Base-by-base conservation (phyloP, 2,888 invertebrate genomes). In the Meloe dianella region DNA sequence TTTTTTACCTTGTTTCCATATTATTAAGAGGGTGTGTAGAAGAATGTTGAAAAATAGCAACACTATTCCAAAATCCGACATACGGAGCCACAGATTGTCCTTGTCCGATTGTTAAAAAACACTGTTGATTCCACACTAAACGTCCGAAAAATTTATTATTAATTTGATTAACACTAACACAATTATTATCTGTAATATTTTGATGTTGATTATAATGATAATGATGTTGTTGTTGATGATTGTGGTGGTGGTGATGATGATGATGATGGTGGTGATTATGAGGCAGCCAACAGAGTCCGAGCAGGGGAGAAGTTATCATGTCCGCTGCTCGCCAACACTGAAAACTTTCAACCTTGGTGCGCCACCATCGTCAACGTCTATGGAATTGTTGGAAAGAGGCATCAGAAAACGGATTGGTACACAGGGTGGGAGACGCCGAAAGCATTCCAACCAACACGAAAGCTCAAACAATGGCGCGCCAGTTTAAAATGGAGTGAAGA, bases 261-360 rank as follows among this genome's bases (percentile, higher is more conserved):
- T 62, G 57, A 62, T 59, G 58, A 60, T 63, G 60, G 22, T 66
- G 71, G 78, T 69, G 71, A 75, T 71, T 20, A 47, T 47, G 47
- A 77, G 82, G 80, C 80, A 82, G 79, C 82, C 82, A 82, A 81
- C 82, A 81, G 78, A 81, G 80, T 81, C 83, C 82, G 82, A 82
- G 81, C 79, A 81, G 80, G 82, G 85, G 85, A 83, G 85, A 82
- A 84, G 85, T 83, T 83, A 86, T 82, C 83, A 84, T 84, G 84
- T 83, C 84, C 84, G 84, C 81, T 83, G 83, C 80, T 80, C 79
- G 80, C 79, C 81, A 81, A 79, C 80, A 83, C 82, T 82, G 83
- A 82, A 78, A 80, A 82, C 82, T 63, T 66, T 63, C 47, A 68
- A 66, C 68, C 68, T 68, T 66, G 66, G 61, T 65, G 65, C 65